Evolutionary conservation across 2,888 invertebrate genomes (phyloP).

Genomic region (Cordylochernes scorpioides): DNA sequence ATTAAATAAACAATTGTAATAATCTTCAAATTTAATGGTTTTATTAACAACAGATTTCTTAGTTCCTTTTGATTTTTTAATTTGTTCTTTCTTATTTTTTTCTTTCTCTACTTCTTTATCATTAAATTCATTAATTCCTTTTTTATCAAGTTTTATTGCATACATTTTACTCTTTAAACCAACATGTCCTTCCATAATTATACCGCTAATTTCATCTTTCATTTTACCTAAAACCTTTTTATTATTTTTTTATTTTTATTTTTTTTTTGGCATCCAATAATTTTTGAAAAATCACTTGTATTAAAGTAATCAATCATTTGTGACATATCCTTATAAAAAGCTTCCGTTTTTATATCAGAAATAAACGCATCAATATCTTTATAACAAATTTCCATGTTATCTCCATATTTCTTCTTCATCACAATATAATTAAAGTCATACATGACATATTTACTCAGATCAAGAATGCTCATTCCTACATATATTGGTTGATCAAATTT

Average conservation of each 20-base stretch:
- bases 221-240: conserved; percentile 18
- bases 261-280: conserved; percentile 9
- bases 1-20: conserved; percentile 2
- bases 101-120: too few species aligned
- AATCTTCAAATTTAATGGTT: conserved; percentile 2
- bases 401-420: conserved; percentile 14
- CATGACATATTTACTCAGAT: conserved; percentile 17
- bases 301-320: conserved; percentile 10
- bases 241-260: too few species aligned
- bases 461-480: conserved; percentile 15
- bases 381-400: conserved; percentile 13
- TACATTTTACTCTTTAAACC: conserved; percentile 11
- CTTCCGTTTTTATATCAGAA: conserved; percentile 13
- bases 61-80: conserved; percentile 6
- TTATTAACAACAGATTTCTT: conserved; percentile 1
- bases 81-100: too few species aligned
- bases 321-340: conserved; percentile 16
- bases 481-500: conserved; percentile 15
- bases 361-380: conserved; percentile 18
- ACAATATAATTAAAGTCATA: conserved; percentile 13
- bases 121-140: too few species aligned
- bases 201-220: conserved; percentile 17
- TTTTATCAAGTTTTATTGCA: not conserved
- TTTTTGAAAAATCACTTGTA: conserved; percentile 16
- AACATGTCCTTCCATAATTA: conserved; percentile 16